Conservation (phyloP, 2,888 invertebrate genomes). For the Caenorhabditis wallacei region DNA sequence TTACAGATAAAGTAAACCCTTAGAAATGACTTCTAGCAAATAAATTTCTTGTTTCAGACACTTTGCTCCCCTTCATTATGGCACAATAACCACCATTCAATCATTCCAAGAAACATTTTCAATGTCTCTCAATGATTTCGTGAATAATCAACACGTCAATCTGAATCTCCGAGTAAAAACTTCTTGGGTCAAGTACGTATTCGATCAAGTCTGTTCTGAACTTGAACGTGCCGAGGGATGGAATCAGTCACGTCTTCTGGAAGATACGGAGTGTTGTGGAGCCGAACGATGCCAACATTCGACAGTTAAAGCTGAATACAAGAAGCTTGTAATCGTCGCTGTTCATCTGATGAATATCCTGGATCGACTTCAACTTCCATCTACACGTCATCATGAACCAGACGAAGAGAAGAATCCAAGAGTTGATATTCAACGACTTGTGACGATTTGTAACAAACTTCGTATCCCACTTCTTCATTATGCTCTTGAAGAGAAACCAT, state of each 20-base stretch:
- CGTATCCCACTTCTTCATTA: slow-evolving; percentile 60
- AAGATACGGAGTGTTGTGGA: slow-evolving; percentile 64
- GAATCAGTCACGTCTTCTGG: slow-evolving; percentile 61
- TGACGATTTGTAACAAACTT: slow-evolving; percentile 36
- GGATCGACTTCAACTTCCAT: slow-evolving; percentile 47
- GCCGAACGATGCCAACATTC: slow-evolving; percentile 26
- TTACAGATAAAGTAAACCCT: slow-evolving; percentile 71
- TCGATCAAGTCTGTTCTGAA: slow-evolving; percentile 64
- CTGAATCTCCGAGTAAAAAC: slow-evolving; percentile 41
- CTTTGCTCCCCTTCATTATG: slow-evolving; percentile 93
- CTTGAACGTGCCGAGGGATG: slow-evolving; percentile 68
- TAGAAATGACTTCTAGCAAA: neutral
- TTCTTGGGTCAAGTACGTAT: slow-evolving; percentile 53
- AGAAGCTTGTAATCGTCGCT: slow-evolving; percentile 65
- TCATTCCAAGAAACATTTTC: slow-evolving; percentile 92
- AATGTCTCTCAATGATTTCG: slow-evolving; percentile 91
- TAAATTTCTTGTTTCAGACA: slow-evolving; percentile 83
- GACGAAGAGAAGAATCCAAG: slow-evolving; percentile 9
- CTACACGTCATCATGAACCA: neutral
- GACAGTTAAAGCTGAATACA: slow-evolving; percentile 65
- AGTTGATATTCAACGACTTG: slow-evolving; percentile 27
- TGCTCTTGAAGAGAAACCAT: slow-evolving; percentile 54
- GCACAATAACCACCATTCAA: slow-evolving; percentile 95
- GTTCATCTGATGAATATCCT: slow-evolving; percentile 71
- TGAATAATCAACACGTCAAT: slow-evolving; percentile 51